Percentiles rank a stretch among this genome's conserved stretches.
These are phyloP conservation scores for Omphaloscelis lunosa DNA, from an alignment of 2,888 invertebrate genomes.

Conservation along the genomic window DNA sequence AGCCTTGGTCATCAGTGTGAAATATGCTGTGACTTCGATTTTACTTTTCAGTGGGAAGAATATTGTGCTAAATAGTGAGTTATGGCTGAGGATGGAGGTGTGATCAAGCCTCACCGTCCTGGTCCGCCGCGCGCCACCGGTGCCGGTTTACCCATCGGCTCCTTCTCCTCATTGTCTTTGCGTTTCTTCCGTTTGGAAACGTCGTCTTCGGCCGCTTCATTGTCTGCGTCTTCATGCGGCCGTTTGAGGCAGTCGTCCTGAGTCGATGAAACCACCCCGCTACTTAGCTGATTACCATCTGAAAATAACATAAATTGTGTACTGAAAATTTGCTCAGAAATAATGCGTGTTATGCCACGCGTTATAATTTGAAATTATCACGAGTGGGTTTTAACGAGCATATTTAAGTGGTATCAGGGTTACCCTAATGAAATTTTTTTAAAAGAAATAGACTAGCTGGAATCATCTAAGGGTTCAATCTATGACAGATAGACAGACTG, in stretches of 20 bases:
- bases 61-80: neutral
- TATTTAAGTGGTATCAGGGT: neutral
- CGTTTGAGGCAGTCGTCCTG: slow-evolving; percentile 84
- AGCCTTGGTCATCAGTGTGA: neutral
- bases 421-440: neutral
- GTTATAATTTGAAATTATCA: neutral
- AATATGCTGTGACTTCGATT: neutral
- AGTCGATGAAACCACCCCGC: slow-evolving; percentile 83
- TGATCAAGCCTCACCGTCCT: slow-evolving; percentile 77
- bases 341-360: neutral
- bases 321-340: slow-evolving; percentile 6
- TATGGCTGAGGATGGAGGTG: neutral
- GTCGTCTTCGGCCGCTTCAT: slow-evolving; percentile 91
- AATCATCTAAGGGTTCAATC: neutral
- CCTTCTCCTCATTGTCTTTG: slow-evolving; percentile 92
- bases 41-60: neutral
- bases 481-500: neutral
- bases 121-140: slow-evolving; percentile 80
- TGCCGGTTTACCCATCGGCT: slow-evolving; percentile 90
- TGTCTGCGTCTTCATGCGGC: slow-evolving; percentile 88
- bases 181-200: slow-evolving; percentile 93
- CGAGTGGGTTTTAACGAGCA: neutral
- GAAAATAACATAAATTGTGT: slow-evolving; percentile 42
- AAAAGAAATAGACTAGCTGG: neutral
- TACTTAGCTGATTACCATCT: slow-evolving; percentile 82